Evolutionary conservation across 2,113 vertebrate genomes (phyloP).

Genomic region (Thryonomys swinderianus): DNA sequence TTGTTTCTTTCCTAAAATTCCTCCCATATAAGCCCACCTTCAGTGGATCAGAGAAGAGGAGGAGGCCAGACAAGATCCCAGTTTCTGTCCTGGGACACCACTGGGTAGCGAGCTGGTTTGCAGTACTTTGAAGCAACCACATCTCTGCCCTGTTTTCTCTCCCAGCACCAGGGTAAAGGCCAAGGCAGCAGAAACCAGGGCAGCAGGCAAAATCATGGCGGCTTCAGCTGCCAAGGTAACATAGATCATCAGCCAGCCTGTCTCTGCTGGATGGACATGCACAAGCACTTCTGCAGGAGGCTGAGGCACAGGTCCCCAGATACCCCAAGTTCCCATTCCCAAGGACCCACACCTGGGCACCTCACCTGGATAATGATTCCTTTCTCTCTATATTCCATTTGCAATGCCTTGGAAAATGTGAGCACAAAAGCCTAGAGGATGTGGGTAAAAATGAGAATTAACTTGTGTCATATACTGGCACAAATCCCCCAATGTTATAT

Average conservation of each 20-base stretch:
- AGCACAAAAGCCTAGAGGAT: slow-evolving; percentile 88
- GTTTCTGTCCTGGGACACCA: background rate
- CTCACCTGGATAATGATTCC: slow-evolving; percentile 91
- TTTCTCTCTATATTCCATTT: slow-evolving; percentile 89
- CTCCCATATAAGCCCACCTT: background rate
- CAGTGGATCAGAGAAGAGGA: background rate
- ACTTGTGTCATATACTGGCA: no score
- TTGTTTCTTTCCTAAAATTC: background rate
- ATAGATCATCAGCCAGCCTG: background rate
- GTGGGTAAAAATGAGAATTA: no score
- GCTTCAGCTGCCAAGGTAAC: accelerated
- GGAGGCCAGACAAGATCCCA: background rate
- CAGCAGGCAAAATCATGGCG: background rate
- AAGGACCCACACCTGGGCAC: background rate
- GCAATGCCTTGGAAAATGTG: slow-evolving; percentile 91
- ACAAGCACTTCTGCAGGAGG: background rate
- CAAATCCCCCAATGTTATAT: no score
- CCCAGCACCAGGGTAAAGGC: accelerated
- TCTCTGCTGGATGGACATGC: background rate
- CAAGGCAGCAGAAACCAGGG: background rate
- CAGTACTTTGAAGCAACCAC: background rate
- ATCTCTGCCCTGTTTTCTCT: background rate
- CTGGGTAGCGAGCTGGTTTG: background rate
- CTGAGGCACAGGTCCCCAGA: background rate
- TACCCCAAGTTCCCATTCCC: background rate